Conservation (phyloP, 2,113 vertebrate genomes). For the Pangasianodon hypophthalmus region DNA sequence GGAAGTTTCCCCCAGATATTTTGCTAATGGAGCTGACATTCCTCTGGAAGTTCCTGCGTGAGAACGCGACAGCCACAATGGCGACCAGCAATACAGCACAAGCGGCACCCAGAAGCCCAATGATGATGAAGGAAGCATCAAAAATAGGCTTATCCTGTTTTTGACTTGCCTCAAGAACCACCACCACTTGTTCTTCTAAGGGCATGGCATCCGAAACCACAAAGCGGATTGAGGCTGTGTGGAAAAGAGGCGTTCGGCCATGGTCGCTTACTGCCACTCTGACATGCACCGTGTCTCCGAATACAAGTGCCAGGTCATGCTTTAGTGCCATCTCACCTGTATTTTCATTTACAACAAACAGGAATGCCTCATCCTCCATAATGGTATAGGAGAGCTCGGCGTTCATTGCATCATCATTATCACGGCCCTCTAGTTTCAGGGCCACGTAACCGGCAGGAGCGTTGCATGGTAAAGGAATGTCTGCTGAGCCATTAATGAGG, state of each 20-base stretch:
- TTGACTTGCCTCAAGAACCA: constrained; percentile 52
- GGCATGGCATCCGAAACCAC: constrained; percentile 68
- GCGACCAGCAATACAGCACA: constrained; percentile 81
- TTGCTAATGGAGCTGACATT: constrained; percentile 53
- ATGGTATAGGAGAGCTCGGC: constrained; percentile 75
- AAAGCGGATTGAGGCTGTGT: constrained; percentile 74
- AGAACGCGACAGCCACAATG: constrained; percentile 82
- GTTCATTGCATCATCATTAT: constrained; percentile 77
- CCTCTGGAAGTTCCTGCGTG: constrained; percentile 77
- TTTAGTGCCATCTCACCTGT: constrained; percentile 77
- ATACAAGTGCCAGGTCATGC: constrained; percentile 70
- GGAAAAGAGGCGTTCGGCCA: constrained; percentile 74
- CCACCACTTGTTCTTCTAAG: constrained; percentile 62
- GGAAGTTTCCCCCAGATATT: constrained; percentile 19
- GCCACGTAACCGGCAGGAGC: constrained; percentile 70
- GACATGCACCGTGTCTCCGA: constrained; percentile 70
- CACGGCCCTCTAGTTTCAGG: constrained; percentile 75
- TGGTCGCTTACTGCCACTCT: constrained; percentile 74
- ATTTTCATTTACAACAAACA: constrained; percentile 72
- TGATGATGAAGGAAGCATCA: constrained; percentile 80
- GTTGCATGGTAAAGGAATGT: constrained; percentile 72
- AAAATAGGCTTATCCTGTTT: constrained; percentile 61
- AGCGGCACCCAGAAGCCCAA: constrained; percentile 79
- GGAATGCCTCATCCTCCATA: constrained; percentile 64
- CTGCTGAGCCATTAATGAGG: constrained; percentile 73